These are phyloP conservation scores for Oscheius sp. DNA, from an alignment of 2,888 invertebrate species.

Conservation along the genomic window DNA sequence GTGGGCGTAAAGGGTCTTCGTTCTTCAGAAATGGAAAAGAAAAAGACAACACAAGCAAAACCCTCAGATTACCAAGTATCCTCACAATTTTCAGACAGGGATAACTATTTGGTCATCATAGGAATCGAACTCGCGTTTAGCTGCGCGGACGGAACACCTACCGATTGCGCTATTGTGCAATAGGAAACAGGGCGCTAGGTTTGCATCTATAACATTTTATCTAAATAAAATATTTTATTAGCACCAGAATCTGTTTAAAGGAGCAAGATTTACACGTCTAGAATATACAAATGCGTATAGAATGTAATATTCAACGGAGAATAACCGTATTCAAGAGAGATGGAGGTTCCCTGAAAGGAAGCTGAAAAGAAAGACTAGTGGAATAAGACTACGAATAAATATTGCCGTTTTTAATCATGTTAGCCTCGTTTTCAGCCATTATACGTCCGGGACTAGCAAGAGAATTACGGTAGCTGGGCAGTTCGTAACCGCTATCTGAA, in stretches of 20 bases:
- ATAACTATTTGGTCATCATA: conserved; percentile 19
- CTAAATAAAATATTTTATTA: not conserved
- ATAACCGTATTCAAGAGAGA: conserved; percentile 3
- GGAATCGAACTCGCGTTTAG: conserved; percentile 5
- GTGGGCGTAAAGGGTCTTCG: no score
- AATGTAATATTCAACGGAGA: not conserved
- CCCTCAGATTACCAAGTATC: conserved; percentile 9
- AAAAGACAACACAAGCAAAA: not conserved
- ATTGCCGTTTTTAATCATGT: conserved; percentile 1
- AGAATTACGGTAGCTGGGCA: conserved; percentile 19
- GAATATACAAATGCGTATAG: not conserved
- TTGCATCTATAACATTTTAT: no score
- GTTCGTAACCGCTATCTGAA: conserved; percentile 24
- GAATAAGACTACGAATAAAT: conserved; percentile 11
- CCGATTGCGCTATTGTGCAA: conserved; percentile 7
- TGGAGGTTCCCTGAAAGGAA: not conserved
- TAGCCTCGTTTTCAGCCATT: conserved; percentile 22
- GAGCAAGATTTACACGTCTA: no score
- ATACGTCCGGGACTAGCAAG: not conserved
- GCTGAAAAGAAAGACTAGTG: no score
- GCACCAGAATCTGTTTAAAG: not conserved
- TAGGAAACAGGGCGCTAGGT: no score
- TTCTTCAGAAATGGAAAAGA: not conserved
- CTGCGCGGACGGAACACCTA: not conserved
- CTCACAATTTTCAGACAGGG: conserved; percentile 8